Conservation (phyloP, 1,140 invertebrate species). For the Protaetia brevitarsis region DNA sequence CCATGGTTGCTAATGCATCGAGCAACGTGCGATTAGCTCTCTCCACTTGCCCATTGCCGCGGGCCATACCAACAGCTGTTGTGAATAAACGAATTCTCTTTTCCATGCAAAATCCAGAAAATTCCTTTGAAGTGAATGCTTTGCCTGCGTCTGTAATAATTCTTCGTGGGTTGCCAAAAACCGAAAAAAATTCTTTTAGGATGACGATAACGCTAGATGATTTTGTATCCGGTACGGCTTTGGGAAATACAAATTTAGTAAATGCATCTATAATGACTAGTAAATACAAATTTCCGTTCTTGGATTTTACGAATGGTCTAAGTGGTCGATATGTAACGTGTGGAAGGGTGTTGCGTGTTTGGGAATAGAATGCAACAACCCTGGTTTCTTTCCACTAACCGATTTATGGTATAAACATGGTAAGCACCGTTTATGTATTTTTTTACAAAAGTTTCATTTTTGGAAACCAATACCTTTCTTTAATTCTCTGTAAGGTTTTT, state of each 20-base stretch:
- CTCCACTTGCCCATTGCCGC: not conserved
- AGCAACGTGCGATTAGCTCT: not conserved
- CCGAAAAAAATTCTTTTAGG: not conserved
- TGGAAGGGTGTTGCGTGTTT: not conserved
- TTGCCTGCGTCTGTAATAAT: not conserved
- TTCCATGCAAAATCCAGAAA: not conserved
- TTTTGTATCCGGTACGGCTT: not conserved
- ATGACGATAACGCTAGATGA: not conserved
- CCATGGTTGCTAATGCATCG: not conserved
- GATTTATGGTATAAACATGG: not conserved
- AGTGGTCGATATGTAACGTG: not conserved
- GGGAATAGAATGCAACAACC: not conserved
- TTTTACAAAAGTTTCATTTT: not conserved
- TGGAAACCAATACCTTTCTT: not conserved
- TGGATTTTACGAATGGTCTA: not conserved
- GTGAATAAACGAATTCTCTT: not conserved
- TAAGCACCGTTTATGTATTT: not conserved
- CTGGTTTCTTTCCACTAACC: not conserved
- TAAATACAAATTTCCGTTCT: not conserved
- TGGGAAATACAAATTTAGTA: not conserved
- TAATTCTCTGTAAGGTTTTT: not conserved
- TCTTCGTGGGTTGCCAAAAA: not conserved
- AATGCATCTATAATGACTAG: not conserved
- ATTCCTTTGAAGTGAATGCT: not conserved
- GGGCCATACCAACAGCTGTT: not conserved